phyloP scores from a whole-genome alignment of 2,797 vertebrate species.

The Tinamus major region DNA sequence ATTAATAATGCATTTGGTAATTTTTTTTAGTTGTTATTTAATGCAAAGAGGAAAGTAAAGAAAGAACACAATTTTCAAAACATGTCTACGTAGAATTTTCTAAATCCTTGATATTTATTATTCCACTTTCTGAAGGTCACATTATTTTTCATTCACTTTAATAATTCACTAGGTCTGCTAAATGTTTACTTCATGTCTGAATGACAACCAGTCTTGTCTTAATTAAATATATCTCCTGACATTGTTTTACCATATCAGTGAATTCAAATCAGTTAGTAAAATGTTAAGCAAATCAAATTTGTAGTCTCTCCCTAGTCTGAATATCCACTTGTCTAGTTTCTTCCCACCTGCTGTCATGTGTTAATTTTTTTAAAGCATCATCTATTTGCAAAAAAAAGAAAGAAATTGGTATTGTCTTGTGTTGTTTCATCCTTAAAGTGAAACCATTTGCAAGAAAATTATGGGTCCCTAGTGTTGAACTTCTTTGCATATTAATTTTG shows the following conservation, averaged over 20 bases:
- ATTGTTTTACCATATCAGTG: slow-evolving; percentile 82
- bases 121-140: slow-evolving; percentile 51
- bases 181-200: slow-evolving; percentile 73
- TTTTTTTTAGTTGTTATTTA: slow-evolving; percentile 30
- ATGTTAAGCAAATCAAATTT: slow-evolving; percentile 89
- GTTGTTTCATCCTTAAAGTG: slow-evolving; percentile 93
- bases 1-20: slow-evolving; percentile 54
- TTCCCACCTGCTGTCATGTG: slow-evolving; percentile 94
- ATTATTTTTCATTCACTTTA: slow-evolving; percentile 68
- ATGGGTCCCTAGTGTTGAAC: slow-evolving; percentile 93
- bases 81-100: not conserved
- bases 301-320: slow-evolving; percentile 82
- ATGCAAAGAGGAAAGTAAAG: slow-evolving; percentile 49
- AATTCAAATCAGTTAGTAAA: slow-evolving; percentile 88
- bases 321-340: slow-evolving; percentile 86
- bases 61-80: slow-evolving; percentile 36
- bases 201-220: slow-evolving; percentile 72
- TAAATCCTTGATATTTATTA: slow-evolving; percentile 8
- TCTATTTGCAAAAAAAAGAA: slow-evolving; percentile 85
- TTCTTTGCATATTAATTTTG: slow-evolving; percentile 99
- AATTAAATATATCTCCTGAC: slow-evolving; percentile 82
- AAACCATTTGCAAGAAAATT: slow-evolving; percentile 98
- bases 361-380: slow-evolving; percentile 92
- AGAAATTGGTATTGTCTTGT: slow-evolving; percentile 90
- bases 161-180: slow-evolving; percentile 62